These are phyloP conservation scores for Ariopsis seemanni DNA, from an alignment of 2,113 vertebrate genomes.

Conservation along the genomic window DNA sequence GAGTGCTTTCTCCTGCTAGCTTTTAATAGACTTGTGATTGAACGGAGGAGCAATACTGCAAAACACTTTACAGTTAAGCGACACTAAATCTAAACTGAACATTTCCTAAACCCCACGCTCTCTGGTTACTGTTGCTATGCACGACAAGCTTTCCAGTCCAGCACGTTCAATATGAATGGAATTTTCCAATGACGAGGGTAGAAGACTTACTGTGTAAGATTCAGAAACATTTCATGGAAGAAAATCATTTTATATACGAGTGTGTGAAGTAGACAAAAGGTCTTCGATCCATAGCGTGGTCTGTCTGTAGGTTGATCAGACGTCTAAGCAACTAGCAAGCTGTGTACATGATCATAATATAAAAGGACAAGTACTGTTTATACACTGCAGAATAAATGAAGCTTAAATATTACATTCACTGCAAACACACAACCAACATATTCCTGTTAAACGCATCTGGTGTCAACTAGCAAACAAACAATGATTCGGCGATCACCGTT, in stretches of 20 bases:
- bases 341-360: not conserved
- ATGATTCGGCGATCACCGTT: not conserved
- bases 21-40: conserved; percentile 25
- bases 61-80: conserved; percentile 34
- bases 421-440: not conserved
- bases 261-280: not conserved
- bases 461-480: no score
- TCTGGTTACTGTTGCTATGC: not conserved
- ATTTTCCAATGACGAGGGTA: not conserved
- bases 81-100: conserved; percentile 32
- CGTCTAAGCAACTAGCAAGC: not conserved
- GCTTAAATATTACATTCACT: not conserved
- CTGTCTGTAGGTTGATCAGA: not conserved
- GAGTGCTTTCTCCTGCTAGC: not conserved
- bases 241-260: not conserved
- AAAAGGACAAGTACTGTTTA: not conserved
- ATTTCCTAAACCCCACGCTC: not conserved
- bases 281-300: not conserved
- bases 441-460: no score
- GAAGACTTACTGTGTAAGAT: no score
- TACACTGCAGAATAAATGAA: not conserved
- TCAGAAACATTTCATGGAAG: not conserved
- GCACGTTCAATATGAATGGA: not conserved
- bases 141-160: not conserved
- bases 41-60: conserved; percentile 6